Evolutionary conservation across 2,797 vertebrate species (phyloP).

Genomic region (Tympanoctomys barrerae): DNA sequence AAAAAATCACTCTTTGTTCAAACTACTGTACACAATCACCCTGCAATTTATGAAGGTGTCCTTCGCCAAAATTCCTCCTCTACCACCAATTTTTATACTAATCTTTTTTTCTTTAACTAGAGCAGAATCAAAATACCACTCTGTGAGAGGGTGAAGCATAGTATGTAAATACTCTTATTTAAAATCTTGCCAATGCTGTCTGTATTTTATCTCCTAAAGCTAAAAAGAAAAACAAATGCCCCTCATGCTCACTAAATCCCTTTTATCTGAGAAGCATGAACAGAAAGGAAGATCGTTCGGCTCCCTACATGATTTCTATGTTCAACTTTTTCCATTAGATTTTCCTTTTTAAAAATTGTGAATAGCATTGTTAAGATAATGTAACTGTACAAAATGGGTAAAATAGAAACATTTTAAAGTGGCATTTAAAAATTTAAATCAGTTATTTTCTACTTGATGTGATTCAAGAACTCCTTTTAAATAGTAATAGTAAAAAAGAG

Average conservation of each 20-base stretch:
- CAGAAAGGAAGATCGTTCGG: conserved; percentile 34
- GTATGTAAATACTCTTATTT: conserved; percentile 65
- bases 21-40: neutral
- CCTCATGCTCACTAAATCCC: conserved; percentile 60
- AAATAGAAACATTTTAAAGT: conserved; percentile 51
- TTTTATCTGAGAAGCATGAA: conserved; percentile 50
- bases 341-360: conserved; percentile 47
- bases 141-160: conserved; percentile 9
- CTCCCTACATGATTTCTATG: conserved; percentile 37
- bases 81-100: neutral
- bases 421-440: conserved; percentile 47
- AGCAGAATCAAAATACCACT: neutral
- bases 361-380: conserved; percentile 65
- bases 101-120: conserved; percentile 14
- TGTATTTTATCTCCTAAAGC: conserved; percentile 70
- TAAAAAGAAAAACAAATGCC: conserved; percentile 70
- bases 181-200: conserved; percentile 6
- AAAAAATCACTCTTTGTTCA: neutral
- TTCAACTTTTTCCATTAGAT: conserved; percentile 56
- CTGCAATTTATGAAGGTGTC: neutral
- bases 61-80: conserved; percentile 12
- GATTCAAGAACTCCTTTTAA: conserved; percentile 56
- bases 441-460: neutral
- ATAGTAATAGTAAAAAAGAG: conserved; percentile 62
- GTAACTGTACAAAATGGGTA: conserved; percentile 1